Evolutionary conservation across 2,888 invertebrate genomes (phyloP).

Genomic region (Hypena proboscidalis): DNA sequence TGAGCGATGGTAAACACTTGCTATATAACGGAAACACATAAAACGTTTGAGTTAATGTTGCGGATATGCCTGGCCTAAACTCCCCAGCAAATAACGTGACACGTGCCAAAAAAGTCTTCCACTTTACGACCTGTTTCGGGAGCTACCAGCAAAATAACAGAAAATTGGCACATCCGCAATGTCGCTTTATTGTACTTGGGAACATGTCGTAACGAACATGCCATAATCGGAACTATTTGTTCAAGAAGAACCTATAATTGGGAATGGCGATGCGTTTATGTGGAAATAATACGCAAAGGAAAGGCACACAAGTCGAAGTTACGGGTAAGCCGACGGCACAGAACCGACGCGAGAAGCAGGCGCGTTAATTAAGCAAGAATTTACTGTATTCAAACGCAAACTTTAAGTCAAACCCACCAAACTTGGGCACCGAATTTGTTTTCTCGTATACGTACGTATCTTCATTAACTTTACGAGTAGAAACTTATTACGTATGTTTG

Average conservation of each 20-base stretch:
- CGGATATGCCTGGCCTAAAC: constrained; percentile 20
- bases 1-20: constrained; percentile 40
- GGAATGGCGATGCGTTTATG: constrained; percentile 47
- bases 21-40: constrained; percentile 29
- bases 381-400: constrained; percentile 75
- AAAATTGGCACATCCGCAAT: constrained; percentile 44
- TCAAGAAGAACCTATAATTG: constrained; percentile 43
- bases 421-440: constrained; percentile 75
- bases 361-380: constrained; percentile 79
- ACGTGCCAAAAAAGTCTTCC: constrained; percentile 44
- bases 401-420: constrained; percentile 68
- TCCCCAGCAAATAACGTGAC: constrained; percentile 31
- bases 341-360: constrained; percentile 47
- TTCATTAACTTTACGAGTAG: constrained; percentile 73
- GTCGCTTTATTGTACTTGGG: constrained; percentile 26
- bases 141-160: constrained; percentile 30
- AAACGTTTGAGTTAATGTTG: constrained; percentile 32
- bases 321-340: constrained; percentile 39
- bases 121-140: constrained; percentile 29
- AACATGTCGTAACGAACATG: constrained; percentile 25
- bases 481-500: constrained; percentile 77
- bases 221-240: constrained; percentile 29
- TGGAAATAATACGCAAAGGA: constrained; percentile 55
- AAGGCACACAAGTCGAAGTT: constrained; percentile 55
- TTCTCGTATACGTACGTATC: constrained; percentile 64